phyloP scores from a whole-genome alignment of 2,888 invertebrate genomes.

The Tenthredo amoena region DNA sequence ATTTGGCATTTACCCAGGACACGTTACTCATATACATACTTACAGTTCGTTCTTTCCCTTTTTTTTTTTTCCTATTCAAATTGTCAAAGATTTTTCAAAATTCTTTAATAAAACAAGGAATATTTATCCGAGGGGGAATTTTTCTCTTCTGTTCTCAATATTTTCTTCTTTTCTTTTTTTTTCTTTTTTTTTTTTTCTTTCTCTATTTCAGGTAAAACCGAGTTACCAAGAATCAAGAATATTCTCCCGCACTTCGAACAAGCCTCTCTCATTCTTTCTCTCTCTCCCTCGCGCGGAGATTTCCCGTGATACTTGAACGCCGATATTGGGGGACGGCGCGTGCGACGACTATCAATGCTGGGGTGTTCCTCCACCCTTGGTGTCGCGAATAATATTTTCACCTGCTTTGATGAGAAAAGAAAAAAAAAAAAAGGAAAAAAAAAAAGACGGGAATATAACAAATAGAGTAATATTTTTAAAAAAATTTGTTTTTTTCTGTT shows the following conservation, averaged over 20 bases:
- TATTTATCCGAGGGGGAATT: neutral
- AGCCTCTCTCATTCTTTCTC: neutral
- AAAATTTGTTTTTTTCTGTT: neutral
- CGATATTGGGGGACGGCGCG: slow-evolving; percentile 47
- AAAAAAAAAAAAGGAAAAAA: too few relatives aligned
- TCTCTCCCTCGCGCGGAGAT: neutral
- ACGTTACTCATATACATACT: neutral
- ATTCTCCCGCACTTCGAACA: slow-evolving; percentile 26
- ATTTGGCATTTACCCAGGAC: neutral
- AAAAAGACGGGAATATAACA: neutral
- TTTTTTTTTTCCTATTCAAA: neutral
- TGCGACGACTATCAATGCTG: slow-evolving; percentile 39
- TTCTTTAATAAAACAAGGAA: neutral
- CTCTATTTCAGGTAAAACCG: neutral
- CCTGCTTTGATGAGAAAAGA: neutral
- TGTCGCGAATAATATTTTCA: slow-evolving; percentile 23
- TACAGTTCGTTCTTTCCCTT: neutral
- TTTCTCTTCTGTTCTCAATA: neutral
- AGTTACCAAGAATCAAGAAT: slow-evolving; percentile 4
- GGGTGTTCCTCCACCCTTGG: neutral
- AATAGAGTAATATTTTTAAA: neutral
- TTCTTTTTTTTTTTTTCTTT: neutral
- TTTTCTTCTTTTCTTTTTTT: neutral
- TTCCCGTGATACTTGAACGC: slow-evolving; percentile 51
- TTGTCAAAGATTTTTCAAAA: neutral